These are phyloP conservation scores for Intellagama lesueurii DNA, from an alignment of 2,797 vertebrate species.

Conservation along the genomic window DNA sequence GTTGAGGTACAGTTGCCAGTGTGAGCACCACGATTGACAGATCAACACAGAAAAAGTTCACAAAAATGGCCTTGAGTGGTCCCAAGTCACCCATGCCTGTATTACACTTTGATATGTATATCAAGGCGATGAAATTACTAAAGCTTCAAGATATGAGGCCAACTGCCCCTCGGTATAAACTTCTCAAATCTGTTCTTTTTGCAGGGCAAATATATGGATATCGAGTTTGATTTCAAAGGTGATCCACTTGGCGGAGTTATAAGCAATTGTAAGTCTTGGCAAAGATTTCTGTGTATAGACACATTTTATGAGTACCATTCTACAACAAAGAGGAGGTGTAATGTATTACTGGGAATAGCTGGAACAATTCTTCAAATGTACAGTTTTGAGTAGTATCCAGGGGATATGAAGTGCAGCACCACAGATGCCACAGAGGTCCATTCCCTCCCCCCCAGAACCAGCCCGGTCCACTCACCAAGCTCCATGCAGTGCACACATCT, in stretches of 20 bases:
- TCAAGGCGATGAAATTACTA: neutral
- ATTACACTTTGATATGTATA: neutral
- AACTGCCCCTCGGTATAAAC: neutral
- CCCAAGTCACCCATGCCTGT: neutral
- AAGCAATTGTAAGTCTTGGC: conserved; percentile 96
- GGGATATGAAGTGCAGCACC: too few relatives aligned
- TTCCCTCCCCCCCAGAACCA: neutral
- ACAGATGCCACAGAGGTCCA: too few relatives aligned
- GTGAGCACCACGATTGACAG: neutral
- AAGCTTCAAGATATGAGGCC: neutral
- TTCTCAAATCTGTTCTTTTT: conserved; percentile 64
- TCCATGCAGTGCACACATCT: too few relatives aligned
- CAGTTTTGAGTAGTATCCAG: neutral
- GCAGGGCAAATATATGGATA: conserved; percentile 99
- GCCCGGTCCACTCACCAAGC: too few relatives aligned
- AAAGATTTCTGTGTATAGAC: neutral
- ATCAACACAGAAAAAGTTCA: neutral
- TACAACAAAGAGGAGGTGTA: neutral
- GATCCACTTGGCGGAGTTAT: conserved; percentile 98
- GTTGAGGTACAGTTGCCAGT: neutral
- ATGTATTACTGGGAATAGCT: neutral
- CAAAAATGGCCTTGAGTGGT: neutral
- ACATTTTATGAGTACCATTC: neutral
- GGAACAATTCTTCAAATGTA: neutral
- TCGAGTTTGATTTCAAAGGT: conserved; percentile 99